Conservation (phyloP, 2,113 vertebrate genomes). For the mouse (Mus musculus) region GRCm39 chr3:61781001-61781500, state of each 20-base stretch:
- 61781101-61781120: not conserved
- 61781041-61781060: not conserved
- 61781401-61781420: too few relatives aligned
- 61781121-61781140: conserved; percentile 28
- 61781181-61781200: not conserved
- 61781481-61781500: too few relatives aligned
- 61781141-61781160: conserved; percentile 12
- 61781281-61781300: not conserved
- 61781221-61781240: not conserved
- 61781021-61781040: not conserved
- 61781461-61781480: too few relatives aligned
- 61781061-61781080: not conserved
- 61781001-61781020: not conserved
- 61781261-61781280: not conserved
- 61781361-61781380: not conserved
- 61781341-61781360: not conserved
- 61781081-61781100: not conserved
- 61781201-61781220: not conserved
- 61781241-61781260: not conserved
- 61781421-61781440: too few relatives aligned
- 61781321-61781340: not conserved
- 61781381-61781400: not conserved
- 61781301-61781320: not conserved
- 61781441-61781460: too few relatives aligned
- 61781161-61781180: not conserved